These are phyloP conservation scores for Melanotaenia boesemani DNA, from an alignment of 2,797 vertebrate genomes.

Conservation along the genomic window DNA sequence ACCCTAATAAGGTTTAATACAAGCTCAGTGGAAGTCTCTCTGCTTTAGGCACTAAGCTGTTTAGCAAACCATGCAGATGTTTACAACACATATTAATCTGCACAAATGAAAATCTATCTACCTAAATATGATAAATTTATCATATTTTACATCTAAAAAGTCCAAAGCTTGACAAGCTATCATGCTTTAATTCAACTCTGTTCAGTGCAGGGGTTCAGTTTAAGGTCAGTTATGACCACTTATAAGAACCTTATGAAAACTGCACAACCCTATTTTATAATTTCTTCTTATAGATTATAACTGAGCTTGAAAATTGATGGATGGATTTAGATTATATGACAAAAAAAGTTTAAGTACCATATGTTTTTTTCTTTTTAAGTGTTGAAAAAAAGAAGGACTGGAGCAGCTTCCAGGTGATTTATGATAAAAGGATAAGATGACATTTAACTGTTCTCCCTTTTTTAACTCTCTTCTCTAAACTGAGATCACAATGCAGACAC, in stretches of 20 bases:
- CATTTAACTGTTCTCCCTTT: slow-evolving; percentile 48
- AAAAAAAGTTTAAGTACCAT: slow-evolving; percentile 37
- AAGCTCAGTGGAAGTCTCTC: background rate
- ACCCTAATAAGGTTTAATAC: background rate
- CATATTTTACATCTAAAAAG: background rate
- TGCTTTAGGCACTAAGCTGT: background rate
- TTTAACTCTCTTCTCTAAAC: slow-evolving; percentile 38
- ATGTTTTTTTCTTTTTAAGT: slow-evolving; percentile 34
- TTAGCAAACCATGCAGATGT: background rate
- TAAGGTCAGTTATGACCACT: slow-evolving; percentile 1
- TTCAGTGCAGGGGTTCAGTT: slow-evolving; percentile 32
- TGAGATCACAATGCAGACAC: slow-evolving; percentile 40
- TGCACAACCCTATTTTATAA: background rate
- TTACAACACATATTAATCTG: background rate
- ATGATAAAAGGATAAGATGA: slow-evolving; percentile 45
- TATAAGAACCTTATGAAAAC: background rate
- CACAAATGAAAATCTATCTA: background rate
- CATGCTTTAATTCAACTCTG: background rate
- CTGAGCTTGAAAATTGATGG: background rate
- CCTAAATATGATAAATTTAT: background rate
- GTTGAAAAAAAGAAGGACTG: slow-evolving; percentile 29
- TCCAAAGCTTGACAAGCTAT: slow-evolving; percentile 1
- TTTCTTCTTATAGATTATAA: background rate
- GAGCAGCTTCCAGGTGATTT: slow-evolving; percentile 34
- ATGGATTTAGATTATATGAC: slow-evolving; percentile 1